Evolutionary conservation across 2,113 vertebrate genomes (phyloP).

Genomic region (Petromus typicus): DNA sequence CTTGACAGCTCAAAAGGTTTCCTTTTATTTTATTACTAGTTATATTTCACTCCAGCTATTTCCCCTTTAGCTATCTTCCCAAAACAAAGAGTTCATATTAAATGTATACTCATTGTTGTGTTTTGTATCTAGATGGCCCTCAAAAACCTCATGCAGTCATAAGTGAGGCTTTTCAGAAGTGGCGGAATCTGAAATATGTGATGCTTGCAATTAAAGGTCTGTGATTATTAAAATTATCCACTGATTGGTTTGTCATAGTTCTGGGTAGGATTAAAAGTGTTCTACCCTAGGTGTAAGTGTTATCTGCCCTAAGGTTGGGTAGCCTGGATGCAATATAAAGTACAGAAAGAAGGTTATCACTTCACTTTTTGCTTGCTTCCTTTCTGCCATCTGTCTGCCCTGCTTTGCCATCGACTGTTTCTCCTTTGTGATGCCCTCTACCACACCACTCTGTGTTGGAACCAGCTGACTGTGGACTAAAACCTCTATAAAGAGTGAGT

Average conservation of each 20-base stretch:
- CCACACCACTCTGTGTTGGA: neutral
- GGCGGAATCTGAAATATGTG: neutral
- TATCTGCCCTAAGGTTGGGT: neutral
- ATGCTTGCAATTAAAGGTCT: neutral
- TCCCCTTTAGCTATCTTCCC: neutral
- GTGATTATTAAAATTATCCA: neutral
- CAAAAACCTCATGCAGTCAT: neutral
- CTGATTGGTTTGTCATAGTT: neutral
- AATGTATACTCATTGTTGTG: neutral
- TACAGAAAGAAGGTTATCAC: neutral
- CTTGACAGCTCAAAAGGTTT: neutral
- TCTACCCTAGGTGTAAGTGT: neutral
- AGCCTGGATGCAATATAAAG: neutral
- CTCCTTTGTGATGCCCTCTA: neutral
- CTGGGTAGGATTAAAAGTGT: neutral
- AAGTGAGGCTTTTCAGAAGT: neutral
- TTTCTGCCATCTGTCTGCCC: neutral
- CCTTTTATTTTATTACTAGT: neutral
- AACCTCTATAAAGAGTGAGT: neutral
- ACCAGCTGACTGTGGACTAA: neutral
- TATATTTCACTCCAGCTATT: constrained; percentile 1
- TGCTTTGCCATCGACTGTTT: neutral
- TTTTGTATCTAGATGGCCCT: neutral
- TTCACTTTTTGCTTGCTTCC: neutral
- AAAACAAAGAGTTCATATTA: neutral